Evolutionary conservation across 1,140 invertebrate genomes (phyloP), one percentile per base, ranked within the genome.

Genomic region (Drosophila saltans): DNA sequence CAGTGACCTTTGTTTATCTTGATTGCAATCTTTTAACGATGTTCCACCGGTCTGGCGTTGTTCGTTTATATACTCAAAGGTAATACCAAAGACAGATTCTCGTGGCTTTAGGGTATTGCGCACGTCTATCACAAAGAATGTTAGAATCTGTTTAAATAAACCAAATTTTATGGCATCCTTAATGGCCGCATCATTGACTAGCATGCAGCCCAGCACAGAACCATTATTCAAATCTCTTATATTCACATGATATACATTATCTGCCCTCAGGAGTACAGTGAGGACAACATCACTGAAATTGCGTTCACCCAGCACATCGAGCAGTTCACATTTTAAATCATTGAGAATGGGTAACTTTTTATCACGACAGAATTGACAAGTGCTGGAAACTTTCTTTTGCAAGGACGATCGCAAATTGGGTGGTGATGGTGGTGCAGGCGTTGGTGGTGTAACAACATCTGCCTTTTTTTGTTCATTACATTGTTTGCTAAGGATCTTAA

Each of bases 241-340:
- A 45, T 88, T 88, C 6, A 91, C 72, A 28, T 91, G 90, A 45
- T 90, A 91, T 0, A 91, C 5, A 66, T 91, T 88, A 40, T 91
- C 86, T 2, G 75, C 62, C 6, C 86, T 72, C 16, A 91, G 48
- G 0, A 90, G 57, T 5, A 91, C 55, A 0, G 82, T 73, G 1
- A 91, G 33, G 0, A 80, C 55, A 3, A 88, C 39, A 11, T 91
- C 72, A 0, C 48, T 40, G 3, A 48, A 43, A 1, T n/a, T 26
- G 0, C 74, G 69, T 1, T 28, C 2, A 0, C 78, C 80, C 4
- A 89, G 75, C 0, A 69, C 7, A 2, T 70, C 45, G 28, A 57
- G 52, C 2, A 89, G 36, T n/a, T 72, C 30, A 1, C 21, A 8
- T 0, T 69, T 45, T 30, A 89, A 74, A 7, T 55, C 61, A 7